Conservation (phyloP, 53 echinoderm and acorn worm species). For the Antedon mediterranea region DNA sequence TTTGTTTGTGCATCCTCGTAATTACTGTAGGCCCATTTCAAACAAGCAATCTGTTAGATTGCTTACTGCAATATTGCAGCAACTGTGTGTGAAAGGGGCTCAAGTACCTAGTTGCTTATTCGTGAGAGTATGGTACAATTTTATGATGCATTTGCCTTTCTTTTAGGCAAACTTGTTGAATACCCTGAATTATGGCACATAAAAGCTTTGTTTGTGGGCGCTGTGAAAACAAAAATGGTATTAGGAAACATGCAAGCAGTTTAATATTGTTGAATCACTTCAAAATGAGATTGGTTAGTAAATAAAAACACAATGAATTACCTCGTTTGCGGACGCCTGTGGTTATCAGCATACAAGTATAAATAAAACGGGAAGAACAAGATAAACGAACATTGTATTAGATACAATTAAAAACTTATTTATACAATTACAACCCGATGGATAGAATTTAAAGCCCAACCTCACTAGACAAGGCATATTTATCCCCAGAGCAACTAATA, state of each 20-base stretch:
- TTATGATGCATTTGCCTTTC: too few species aligned
- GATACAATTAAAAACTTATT: background rate
- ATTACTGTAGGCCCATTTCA: too few species aligned
- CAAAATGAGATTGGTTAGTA: background rate
- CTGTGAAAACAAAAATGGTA: slow-evolving; percentile 20
- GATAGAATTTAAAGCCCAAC: background rate
- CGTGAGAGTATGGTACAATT: too few species aligned
- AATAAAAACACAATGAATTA: slow-evolving; percentile 26
- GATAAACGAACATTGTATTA: background rate
- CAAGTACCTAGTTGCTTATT: too few species aligned
- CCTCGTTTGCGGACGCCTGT: slow-evolving; percentile 88
- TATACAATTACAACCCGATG: background rate
- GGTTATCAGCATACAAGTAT: slow-evolving; percentile 7
- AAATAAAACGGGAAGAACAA: slow-evolving; percentile 9
- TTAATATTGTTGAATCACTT: background rate
- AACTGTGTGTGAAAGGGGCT: too few species aligned
- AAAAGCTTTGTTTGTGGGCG: background rate
- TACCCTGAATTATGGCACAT: too few species aligned
- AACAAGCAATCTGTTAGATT: too few species aligned
- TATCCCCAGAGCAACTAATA: background rate
- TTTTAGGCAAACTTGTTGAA: too few species aligned
- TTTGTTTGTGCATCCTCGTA: too few species aligned
- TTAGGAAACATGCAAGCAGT: background rate
- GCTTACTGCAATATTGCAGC: too few species aligned
- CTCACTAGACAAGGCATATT: background rate